A percentile compares a stretch with the other conserved stretches of the same genome.
These are phyloP conservation scores for Nematopogon swammerdamellus DNA, from an alignment of 2,888 invertebrate genomes.

Conservation along the genomic window DNA sequence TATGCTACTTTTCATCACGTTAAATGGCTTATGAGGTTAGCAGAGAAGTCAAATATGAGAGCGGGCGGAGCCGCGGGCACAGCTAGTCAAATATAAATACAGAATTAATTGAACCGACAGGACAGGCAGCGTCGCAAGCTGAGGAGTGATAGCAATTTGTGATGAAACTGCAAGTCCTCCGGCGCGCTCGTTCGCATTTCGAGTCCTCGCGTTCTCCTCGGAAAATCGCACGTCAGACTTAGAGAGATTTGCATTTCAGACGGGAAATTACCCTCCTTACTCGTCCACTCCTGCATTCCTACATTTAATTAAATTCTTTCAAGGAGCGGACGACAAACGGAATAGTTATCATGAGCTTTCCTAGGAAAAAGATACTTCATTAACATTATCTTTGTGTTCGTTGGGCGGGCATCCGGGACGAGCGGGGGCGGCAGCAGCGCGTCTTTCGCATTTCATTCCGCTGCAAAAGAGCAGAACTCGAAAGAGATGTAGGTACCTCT, in stretches of 20 bases:
- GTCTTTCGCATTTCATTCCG: too few species aligned
- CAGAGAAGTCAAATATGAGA: too few species aligned
- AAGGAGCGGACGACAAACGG: conserved; percentile 7
- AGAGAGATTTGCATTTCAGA: conserved; percentile 8
- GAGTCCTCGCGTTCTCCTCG: not conserved
- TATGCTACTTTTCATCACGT: too few species aligned
- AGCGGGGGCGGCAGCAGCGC: too few species aligned
- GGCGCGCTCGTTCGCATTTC: not conserved
- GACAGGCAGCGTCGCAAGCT: not conserved
- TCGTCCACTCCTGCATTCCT: conserved; percentile 15
- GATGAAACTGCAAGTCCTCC: not conserved
- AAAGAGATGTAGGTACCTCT: too few species aligned
- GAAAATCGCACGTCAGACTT: not conserved
- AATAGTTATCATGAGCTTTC: not conserved
- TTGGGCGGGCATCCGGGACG: too few species aligned
- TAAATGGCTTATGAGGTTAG: too few species aligned
- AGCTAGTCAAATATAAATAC: not conserved
- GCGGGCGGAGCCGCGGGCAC: too few species aligned
- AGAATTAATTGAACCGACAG: not conserved
- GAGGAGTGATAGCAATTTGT: not conserved
- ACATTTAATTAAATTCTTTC: conserved; percentile 31
- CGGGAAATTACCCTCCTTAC: conserved; percentile 18
- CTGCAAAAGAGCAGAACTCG: too few species aligned
- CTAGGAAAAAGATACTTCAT: not conserved
- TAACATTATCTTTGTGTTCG: too few species aligned